Evolutionary conservation across 2,888 invertebrate genomes (phyloP).

Genomic region (Pheosia tremula): DNA sequence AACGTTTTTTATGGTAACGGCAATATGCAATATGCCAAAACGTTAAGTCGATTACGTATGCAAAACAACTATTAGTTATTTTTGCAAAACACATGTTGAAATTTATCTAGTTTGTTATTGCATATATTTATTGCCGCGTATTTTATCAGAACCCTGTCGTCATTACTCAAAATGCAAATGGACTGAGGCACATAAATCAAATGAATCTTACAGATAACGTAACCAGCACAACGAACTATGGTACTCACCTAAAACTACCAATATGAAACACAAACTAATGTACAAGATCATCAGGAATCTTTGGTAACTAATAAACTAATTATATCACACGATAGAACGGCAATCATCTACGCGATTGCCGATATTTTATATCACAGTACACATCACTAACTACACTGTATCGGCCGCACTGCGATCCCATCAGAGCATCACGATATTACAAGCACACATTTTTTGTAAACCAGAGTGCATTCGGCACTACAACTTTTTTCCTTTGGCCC

Average conservation of each 20-base stretch:
- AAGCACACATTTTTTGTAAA: conserved; percentile 78
- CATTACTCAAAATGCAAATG: conserved; percentile 59
- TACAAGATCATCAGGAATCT: conserved; percentile 85
- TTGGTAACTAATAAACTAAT: conserved; percentile 84
- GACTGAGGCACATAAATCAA: conserved; percentile 37
- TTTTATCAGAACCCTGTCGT: conserved; percentile 44
- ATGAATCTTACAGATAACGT: conserved; percentile 62
- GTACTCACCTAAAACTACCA: conserved; percentile 83
- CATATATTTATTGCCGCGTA: conserved; percentile 36
- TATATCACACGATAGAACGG: conserved; percentile 76
- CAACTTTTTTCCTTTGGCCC: conserved; percentile 77
- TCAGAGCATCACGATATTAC: conserved; percentile 78
- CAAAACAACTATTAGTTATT: background rate
- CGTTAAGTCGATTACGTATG: background rate
- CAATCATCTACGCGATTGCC: conserved; percentile 82
- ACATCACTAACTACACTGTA: conserved; percentile 81
- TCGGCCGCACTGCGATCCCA: conserved; percentile 80
- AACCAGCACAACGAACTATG: conserved; percentile 38
- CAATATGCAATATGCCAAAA: background rate
- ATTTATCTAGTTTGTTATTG: conserved; percentile 8
- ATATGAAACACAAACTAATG: conserved; percentile 84
- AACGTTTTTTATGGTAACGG: background rate
- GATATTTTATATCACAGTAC: conserved; percentile 81
- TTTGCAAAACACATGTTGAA: conserved; percentile 8
- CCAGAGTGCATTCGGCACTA: conserved; percentile 72